Base-by-base conservation (phyloP, 92 coral and sea anemone species). In the Porites evermanni region DNA sequence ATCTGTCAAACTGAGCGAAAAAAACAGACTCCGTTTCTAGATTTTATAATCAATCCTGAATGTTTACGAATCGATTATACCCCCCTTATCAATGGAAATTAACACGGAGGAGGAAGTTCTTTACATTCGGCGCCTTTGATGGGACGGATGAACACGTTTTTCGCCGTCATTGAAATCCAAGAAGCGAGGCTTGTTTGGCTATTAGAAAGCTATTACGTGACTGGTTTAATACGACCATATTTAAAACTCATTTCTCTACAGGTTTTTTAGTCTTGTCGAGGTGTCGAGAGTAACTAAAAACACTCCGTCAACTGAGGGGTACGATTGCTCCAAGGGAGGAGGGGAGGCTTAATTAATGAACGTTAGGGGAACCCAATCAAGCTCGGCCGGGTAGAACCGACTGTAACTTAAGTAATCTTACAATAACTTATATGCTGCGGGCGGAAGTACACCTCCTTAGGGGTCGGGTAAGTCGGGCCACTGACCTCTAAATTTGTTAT, bases 31-130 rank as follows among this genome's bases (percentile, higher is more conserved):
- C 64, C 17, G 52, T 50, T 29, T 32, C 50, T 52, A 17, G 63
- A 18, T 8, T 61, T 20, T 26, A 14, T 1, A 38, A 12, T 63
- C 47, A 38, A 38, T 6, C 5, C 47, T 38, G 47, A 24, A 19
- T 72, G 50, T 14, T 71, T 61, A 82, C 29, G 38, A 72, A 8
- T 3, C 61, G 14, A 72, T 83, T 58, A 12, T 83, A 83, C 80
- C 87, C 80, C 87, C 80, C 80, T 63, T 23, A 63, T 69, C 77
- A 81, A 81, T 81, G 69, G 86, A 17, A 71, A 70, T 18, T 8
- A 8, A 8, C 56, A 9, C 63, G 6, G 9, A 23, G 71, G 32
- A 72, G 23, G 38, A 38, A 38, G 47, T 38, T 38, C 47, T 56
- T 69, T 54, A 51, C 18, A n/a, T 80, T 54, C 69, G 32, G 52